phyloP scores from a whole-genome alignment of 2,797 vertebrate genomes.

The Gobio occitaniae region DNA sequence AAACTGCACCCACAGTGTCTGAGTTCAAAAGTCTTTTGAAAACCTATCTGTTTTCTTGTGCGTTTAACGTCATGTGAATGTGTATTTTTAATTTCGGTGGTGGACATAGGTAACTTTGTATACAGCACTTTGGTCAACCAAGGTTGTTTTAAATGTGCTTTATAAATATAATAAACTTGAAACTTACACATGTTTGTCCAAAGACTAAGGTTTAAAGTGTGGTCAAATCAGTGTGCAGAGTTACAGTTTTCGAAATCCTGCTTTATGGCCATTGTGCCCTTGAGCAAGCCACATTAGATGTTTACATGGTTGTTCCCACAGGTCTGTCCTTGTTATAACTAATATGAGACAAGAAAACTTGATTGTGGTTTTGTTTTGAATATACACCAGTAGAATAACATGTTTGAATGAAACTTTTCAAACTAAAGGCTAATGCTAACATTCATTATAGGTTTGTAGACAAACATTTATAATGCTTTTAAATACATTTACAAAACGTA shows the following conservation, averaged over 20 bases:
- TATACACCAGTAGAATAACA: neutral
- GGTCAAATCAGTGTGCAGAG: neutral
- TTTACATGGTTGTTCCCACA: neutral
- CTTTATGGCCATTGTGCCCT: neutral
- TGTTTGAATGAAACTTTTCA: neutral
- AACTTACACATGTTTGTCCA: neutral
- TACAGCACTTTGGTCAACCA: no score
- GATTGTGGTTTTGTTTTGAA: constrained; percentile 12
- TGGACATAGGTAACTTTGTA: no score
- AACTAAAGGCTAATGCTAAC: neutral
- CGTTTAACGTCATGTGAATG: no score
- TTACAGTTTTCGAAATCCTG: neutral
- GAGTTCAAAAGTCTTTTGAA: no score
- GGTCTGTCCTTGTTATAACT: neutral
- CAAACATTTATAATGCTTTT: neutral
- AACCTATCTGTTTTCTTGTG: no score
- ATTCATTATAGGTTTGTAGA: neutral
- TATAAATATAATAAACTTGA: no score
- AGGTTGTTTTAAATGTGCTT: no score
- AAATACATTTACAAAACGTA: neutral
- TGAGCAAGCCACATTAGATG: constrained; percentile 1
- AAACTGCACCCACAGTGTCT: no score
- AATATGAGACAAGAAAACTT: neutral
- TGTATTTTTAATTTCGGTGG: no score
- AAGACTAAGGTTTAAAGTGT: neutral